phyloP scores from a whole-genome alignment of 2,797 vertebrate genomes.

The Clarias fuscus region DNA sequence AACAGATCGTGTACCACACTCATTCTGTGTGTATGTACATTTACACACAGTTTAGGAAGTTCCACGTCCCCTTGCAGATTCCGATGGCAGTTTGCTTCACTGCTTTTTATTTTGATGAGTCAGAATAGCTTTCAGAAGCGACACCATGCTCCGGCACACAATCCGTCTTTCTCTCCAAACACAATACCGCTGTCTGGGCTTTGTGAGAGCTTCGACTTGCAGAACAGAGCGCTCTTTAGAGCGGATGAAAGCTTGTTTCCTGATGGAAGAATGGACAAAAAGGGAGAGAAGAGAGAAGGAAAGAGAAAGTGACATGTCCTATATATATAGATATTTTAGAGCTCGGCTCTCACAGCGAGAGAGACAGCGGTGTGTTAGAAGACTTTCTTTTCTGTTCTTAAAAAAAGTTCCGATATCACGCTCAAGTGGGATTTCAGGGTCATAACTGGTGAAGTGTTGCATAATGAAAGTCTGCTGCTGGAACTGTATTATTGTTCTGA shows the following conservation, averaged over 20 bases:
- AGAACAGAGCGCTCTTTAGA: conserved; percentile 38
- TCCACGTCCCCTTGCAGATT: background rate
- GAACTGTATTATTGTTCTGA: background rate
- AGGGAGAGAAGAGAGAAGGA: background rate
- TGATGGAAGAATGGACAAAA: conserved; percentile 37
- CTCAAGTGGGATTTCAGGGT: background rate
- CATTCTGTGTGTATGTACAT: background rate
- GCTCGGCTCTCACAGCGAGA: background rate
- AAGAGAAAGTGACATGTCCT: background rate
- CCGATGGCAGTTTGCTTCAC: background rate
- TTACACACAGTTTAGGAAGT: background rate
- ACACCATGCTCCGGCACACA: background rate
- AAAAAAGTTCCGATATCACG: background rate
- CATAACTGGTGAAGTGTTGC: background rate
- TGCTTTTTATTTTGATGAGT: conserved; percentile 5
- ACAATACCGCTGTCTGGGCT: conserved; percentile 35
- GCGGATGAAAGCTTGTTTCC: conserved; percentile 47
- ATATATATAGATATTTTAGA: background rate
- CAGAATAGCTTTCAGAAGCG: background rate
- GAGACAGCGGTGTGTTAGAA: background rate
- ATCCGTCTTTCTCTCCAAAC: conserved; percentile 13
- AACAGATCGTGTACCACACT: background rate
- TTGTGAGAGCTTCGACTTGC: conserved; percentile 35
- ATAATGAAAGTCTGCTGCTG: background rate
- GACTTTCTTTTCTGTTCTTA: background rate